phyloP scores from a whole-genome alignment of 2,113 vertebrate genomes.

The Mugil cephalus region DNA sequence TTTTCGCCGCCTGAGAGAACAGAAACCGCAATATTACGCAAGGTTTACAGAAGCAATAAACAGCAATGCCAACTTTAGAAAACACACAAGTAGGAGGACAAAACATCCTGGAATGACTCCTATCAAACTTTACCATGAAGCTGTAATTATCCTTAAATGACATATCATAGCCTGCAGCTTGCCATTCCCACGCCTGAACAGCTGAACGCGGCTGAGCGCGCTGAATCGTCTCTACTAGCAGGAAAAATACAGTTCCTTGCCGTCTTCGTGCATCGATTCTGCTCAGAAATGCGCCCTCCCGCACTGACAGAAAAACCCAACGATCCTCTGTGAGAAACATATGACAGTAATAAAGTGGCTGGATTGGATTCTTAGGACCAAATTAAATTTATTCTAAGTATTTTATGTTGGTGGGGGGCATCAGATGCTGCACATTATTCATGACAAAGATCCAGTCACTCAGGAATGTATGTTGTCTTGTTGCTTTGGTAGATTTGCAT shows the following conservation, averaged over 20 bases:
- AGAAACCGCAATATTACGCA: constrained; percentile 3
- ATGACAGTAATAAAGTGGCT: background rate
- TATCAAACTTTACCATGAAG: constrained; percentile 12
- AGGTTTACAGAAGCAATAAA: background rate
- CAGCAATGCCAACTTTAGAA: background rate
- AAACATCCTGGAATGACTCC: background rate
- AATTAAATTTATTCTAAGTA: constrained; percentile 1
- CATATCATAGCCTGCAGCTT: constrained; percentile 2
- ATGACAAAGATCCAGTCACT: constrained; percentile 5
- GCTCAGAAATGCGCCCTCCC: constrained; percentile 3
- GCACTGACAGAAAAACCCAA: constrained; percentile 2
- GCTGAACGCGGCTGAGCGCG: background rate
- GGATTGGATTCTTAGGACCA: background rate
- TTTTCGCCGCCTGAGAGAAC: background rate
- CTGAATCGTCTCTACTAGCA: constrained; percentile 10
- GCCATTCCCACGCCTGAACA: constrained; percentile 16
- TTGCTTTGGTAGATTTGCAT: constrained; percentile 17
- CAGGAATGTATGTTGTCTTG: constrained; percentile 28
- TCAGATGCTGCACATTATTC: constrained; percentile 4
- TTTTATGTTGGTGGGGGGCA: background rate
- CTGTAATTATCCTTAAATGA: constrained; percentile 35
- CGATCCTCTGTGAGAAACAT: constrained; percentile 1
- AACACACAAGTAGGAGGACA: constrained; percentile 11
- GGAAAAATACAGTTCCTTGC: constrained; percentile 30
- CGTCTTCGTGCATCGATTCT: constrained; percentile 24